Evolutionary conservation across 1,140 invertebrate genomes (phyloP), one percentile per base, ranked within the genome.

Genomic region (Coboldia fuscipes): DNA sequence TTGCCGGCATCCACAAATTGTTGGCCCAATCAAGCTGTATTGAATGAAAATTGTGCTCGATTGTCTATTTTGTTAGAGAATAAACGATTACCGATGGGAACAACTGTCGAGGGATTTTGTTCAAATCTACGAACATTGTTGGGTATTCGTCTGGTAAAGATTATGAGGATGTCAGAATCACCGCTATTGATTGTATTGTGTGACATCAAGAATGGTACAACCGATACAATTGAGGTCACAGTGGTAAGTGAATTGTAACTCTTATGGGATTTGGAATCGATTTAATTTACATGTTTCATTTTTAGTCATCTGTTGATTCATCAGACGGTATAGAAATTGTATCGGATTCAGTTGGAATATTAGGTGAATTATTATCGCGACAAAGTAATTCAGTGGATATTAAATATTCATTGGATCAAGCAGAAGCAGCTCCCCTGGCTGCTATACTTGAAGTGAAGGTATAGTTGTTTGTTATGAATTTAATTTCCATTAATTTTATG

Each of bases 141-240:
- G 5, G 75, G 76, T 0, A 64, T 68, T 48, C 58, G 38, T 51
- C 58, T 43, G 57, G 62, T 38, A 34, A 59, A 43, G 60, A 34
- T 44, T 33, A 42, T 35, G 9, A 30, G 21, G 8, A 36, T 35
- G 1, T 13, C 23, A 6, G 17, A 7, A n/a, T 48, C 56, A 35
- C 67, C 68, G 19, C 51, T 62, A 21, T 60, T 84, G 4, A 70
- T 83, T 13, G 51, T 89, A 6, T 62, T 85, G 1, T 89, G 85
- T 48, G 81, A 81, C 47, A 60, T 88, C 6, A 79, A 83, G 41
- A 62, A 63, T 1, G 71, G 72, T 15, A 73, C 73, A 32, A 77
- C 80, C 44, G 79, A 86, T 45, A 78, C 78, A 3, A 63, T 90
- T 28, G 82, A 86, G 58, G 72, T 90, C n/a, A 83, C 82, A 12